Evolutionary conservation across 2,888 invertebrate genomes (phyloP), one percentile per base, ranked within the genome.

Genomic region (Boloria euphrosyne): DNA sequence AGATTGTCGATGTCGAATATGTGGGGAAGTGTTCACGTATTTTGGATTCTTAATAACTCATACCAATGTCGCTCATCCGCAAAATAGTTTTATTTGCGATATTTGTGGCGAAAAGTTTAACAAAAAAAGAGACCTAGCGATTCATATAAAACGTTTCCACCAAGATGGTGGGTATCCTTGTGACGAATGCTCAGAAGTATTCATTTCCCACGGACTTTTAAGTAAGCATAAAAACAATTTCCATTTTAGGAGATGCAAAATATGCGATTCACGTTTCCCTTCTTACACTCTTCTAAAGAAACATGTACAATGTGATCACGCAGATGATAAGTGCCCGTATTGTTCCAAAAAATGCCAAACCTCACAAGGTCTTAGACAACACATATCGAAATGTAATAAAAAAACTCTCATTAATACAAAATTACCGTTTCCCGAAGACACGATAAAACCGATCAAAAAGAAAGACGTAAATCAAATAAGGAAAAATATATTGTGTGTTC

Each of bases 401-500:
- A 87, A 80, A 72, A 64, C 76, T 0, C 57, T 78, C 0, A 62
- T 79, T 0, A 76, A 77, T 6, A 76, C 73, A 43, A 66, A 73
- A 17, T 63, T 67, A 3, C 67, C 71, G 0, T 51, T 59, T 49
- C 53, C 62, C 1, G 69, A 61, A 13, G 72, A 71, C 14, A 70
- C 52, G 14, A 43, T 71, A 14, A 73, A 77, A 66, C 82, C 80
- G 10, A 79, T 71, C 65, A 85, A 80, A 69, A 84, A 84, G 54
- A 84, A 82, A 59, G 85, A 89, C 31, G 73, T 86, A 0, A 46
- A 74, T n/a, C 83, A 83, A 73, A 87, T 90, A 13, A 74, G 91
- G 16, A 78, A 83, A 65, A 91, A 92, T 65, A 90, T 92, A 47
- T 81, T 83, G 65, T 85, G 81, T 61, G 85, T 92, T 1, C 71